Evolutionary conservation across 2,888 invertebrate species (phyloP).

Genomic region (Clusia tigrina): DNA sequence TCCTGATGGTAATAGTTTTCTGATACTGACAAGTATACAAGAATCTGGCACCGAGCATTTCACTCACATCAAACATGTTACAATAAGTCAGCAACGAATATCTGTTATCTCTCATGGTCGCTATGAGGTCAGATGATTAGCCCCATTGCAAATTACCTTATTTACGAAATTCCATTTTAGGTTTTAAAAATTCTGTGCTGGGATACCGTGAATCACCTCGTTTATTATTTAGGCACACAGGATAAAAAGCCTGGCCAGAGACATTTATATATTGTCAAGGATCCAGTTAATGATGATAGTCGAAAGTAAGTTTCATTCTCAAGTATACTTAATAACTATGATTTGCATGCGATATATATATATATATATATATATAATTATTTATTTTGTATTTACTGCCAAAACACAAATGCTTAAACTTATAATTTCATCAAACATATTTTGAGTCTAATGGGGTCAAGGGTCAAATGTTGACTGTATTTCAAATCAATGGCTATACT

Average conservation of each 20-base stretch:
- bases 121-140: conserved; percentile 76
- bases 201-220: conserved; percentile 84
- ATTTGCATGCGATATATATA: neutral
- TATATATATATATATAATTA: neutral
- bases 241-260: conserved; percentile 84
- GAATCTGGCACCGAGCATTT: conserved; percentile 85
- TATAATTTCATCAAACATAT: too few relatives aligned
- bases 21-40: conserved; percentile 82
- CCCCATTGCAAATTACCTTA: too few relatives aligned
- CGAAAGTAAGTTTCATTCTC: conserved; percentile 65
- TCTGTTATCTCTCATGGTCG: conserved; percentile 86
- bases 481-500: too few relatives aligned
- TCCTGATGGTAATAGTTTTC: conserved; percentile 83
- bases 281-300: conserved; percentile 73
- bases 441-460: too few relatives aligned
- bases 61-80: conserved; percentile 88
- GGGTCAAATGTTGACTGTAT: too few relatives aligned
- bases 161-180: conserved; percentile 39
- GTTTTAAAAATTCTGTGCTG: conserved; percentile 78
- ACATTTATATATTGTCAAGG: conserved; percentile 86
- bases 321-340: neutral
- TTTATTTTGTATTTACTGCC: neutral
- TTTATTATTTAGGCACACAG: conserved; percentile 81
- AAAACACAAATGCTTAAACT: neutral
- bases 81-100: conserved; percentile 81